Evolutionary conservation across 1,140 invertebrate genomes (phyloP).

Genomic region (Aporrectodea caliginosa): DNA sequence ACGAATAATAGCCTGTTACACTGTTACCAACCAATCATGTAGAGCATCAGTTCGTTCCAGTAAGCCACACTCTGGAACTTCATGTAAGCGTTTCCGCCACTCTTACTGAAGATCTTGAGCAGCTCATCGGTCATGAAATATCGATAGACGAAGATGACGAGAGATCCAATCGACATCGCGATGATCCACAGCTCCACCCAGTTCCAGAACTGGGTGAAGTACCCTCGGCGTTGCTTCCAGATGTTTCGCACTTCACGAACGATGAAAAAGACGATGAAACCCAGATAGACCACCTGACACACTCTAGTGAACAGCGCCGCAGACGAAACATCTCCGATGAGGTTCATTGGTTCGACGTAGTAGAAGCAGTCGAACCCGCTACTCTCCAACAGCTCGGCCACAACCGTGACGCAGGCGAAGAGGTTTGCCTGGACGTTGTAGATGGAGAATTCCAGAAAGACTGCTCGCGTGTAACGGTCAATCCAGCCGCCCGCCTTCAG

Average conservation of each 20-base stretch:
- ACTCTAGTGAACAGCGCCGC: conserved; percentile 47
- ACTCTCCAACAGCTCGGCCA: conserved; percentile 59
- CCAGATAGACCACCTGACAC: conserved; percentile 32
- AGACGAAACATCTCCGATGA: conserved; percentile 46
- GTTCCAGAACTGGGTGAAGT: conserved; percentile 58
- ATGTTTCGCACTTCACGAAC: conserved; percentile 50
- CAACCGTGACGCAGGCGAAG: conserved; percentile 57
- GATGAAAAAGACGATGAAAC: conserved; percentile 60
- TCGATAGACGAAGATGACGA: conserved; percentile 55
- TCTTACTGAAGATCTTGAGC: conserved; percentile 39
- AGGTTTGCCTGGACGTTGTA: conserved; percentile 60
- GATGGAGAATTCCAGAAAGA: conserved; percentile 62
- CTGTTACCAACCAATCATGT: too few relatives aligned
- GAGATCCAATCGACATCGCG: conserved; percentile 48
- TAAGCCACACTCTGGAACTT: conserved; percentile 58
- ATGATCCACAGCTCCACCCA: conserved; percentile 55
- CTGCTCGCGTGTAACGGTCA: conserved; percentile 59
- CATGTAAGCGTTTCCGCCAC: conserved; percentile 59
- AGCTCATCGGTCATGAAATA: conserved; percentile 16
- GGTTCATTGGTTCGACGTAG: conserved; percentile 57
- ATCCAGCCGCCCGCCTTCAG: conserved; percentile 59
- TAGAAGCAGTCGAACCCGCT: conserved; percentile 58
- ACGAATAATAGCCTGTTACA: too few relatives aligned
- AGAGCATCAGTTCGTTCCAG: conserved; percentile 57
- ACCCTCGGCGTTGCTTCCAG: conserved; percentile 39